Evolutionary conservation across 2,797 vertebrate species (phyloP).

Genomic region (Chiroxiphia lanceolata): DNA sequence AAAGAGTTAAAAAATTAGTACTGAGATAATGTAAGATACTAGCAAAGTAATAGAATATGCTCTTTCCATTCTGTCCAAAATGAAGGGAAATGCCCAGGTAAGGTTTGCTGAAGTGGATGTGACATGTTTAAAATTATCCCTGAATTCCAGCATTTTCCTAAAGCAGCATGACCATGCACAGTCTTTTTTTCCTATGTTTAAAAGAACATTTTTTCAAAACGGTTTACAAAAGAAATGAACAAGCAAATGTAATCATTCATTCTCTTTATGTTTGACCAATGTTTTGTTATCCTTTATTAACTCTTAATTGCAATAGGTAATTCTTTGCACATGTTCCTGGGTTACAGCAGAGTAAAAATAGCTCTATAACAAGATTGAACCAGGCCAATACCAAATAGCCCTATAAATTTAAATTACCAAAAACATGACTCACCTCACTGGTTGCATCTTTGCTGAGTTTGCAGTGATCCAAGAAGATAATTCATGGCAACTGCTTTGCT

Average conservation of each 20-base stretch:
- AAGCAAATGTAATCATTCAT: conserved; percentile 16
- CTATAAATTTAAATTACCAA: conserved; percentile 36
- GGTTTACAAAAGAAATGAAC: background rate
- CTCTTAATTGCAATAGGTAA: conserved; percentile 6
- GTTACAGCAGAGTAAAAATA: background rate
- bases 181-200: background rate
- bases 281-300: conserved; percentile 45
- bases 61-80: background rate
- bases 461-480: background rate
- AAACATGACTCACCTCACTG: conserved; percentile 5
- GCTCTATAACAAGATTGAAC: background rate
- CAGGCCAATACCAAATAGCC: background rate
- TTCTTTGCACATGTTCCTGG: conserved; percentile 47
- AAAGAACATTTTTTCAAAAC: background rate
- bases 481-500: background rate
- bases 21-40: background rate
- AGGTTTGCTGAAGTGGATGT: background rate
- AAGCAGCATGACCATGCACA: background rate
- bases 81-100: background rate
- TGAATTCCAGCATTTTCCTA: background rate
- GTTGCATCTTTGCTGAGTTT: conserved; percentile 47
- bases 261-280: conserved; percentile 16
- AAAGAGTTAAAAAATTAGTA: background rate
- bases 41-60: background rate
- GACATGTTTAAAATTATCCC: background rate